These are phyloP conservation scores for Tychaedon coryphoeus DNA, from an alignment of 2,113 vertebrate genomes.

Conservation along the genomic window DNA sequence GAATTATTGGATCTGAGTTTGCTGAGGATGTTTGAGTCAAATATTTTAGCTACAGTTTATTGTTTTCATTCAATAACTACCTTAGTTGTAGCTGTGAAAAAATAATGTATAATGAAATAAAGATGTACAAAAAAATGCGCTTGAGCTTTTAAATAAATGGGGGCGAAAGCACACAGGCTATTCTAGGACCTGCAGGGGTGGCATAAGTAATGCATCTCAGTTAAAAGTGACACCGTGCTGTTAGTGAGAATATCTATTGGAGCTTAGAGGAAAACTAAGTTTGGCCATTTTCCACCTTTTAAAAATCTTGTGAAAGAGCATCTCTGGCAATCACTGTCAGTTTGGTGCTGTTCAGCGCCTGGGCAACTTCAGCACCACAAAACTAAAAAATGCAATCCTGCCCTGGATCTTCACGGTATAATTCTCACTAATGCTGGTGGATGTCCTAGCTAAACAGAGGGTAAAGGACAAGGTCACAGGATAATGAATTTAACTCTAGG, in stretches of 20 bases:
- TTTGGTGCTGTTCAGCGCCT: neutral
- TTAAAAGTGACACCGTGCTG: neutral
- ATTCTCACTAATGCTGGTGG: neutral
- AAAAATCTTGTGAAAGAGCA: neutral
- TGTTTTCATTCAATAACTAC: neutral
- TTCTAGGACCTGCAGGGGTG: neutral
- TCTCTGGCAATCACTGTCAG: neutral
- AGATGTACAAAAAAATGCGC: neutral
- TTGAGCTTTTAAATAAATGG: neutral
- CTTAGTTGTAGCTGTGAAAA: neutral
- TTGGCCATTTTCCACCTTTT: neutral
- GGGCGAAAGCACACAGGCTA: neutral
- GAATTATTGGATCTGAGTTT: neutral
- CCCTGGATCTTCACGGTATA: neutral
- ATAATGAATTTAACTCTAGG: slow-evolving; percentile 31
- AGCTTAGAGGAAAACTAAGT: neutral
- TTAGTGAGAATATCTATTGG: neutral
- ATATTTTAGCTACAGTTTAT: neutral
- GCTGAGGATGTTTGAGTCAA: neutral
- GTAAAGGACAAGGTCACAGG: slow-evolving; percentile 55
- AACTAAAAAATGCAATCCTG: neutral
- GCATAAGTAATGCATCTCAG: neutral
- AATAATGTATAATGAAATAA: neutral
- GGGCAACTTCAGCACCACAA: neutral
- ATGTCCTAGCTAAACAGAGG: neutral